phyloP scores from a whole-genome alignment of 2,113 vertebrate genomes.

The Baryphthengus martii region DNA sequence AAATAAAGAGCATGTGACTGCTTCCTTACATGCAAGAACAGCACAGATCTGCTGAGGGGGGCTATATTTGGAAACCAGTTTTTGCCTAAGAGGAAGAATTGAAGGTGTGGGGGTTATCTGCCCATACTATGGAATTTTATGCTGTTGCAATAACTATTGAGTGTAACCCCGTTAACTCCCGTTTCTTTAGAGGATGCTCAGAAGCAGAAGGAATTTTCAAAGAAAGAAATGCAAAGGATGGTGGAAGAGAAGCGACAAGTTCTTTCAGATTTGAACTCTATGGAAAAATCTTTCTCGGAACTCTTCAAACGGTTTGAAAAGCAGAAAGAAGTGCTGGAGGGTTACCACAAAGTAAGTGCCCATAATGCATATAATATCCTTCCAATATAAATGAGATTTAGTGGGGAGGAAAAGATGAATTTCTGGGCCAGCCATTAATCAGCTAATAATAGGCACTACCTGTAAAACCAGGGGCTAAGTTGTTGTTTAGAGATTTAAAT shows the following conservation, averaged over 20 bases:
- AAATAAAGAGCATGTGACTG: neutral
- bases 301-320: constrained; percentile 91
- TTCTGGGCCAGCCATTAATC: neutral
- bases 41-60: too few relatives aligned
- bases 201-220: constrained; percentile 75
- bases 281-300: constrained; percentile 88
- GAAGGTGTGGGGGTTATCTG: neutral
- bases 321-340: constrained; percentile 85
- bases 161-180: neutral
- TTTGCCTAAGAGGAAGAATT: neutral
- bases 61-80: neutral
- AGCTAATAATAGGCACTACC: neutral
- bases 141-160: neutral
- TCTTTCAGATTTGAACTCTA: constrained; percentile 77
- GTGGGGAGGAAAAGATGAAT: neutral
- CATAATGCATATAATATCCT: neutral
- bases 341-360: constrained; percentile 82
- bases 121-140: neutral
- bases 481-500: neutral
- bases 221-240: constrained; percentile 71
- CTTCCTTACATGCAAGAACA: too few relatives aligned
- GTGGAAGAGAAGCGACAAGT: constrained; percentile 83
- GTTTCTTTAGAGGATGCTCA: constrained; percentile 75
- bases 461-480: neutral
- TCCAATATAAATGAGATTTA: neutral